Evolutionary conservation across 2,888 invertebrate genomes (phyloP).

Genomic region (Leistus spinibarbis): DNA sequence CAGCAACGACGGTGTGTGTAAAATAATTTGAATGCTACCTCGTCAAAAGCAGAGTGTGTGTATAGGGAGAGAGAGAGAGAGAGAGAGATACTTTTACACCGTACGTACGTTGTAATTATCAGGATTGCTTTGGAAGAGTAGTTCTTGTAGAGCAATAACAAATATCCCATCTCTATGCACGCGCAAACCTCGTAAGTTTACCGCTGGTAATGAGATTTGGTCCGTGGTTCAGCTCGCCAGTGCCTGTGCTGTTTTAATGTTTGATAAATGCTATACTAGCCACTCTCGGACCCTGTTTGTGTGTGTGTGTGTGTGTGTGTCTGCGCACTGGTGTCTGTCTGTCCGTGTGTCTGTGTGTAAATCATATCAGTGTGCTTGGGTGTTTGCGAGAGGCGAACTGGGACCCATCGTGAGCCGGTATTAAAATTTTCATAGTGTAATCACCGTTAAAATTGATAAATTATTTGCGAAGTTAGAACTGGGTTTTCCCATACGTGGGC

Average conservation of each 20-base stretch:
- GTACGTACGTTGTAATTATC: slow-evolving; percentile 25
- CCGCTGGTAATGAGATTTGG: slow-evolving; percentile 34
- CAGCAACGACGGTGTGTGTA: neutral
- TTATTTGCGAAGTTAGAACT: slow-evolving; percentile 30
- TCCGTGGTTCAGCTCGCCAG: neutral
- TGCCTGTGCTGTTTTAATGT: slow-evolving; percentile 26
- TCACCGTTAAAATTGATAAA: slow-evolving; percentile 40
- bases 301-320: neutral
- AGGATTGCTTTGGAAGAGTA: slow-evolving; percentile 18
- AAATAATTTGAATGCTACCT: slow-evolving; percentile 16
- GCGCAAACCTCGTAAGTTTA: slow-evolving; percentile 2
- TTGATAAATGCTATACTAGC: slow-evolving; percentile 28
- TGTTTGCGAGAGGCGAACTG: neutral
- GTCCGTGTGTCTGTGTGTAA: neutral
- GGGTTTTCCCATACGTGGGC: neutral
- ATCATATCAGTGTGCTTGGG: neutral
- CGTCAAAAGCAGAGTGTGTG: neutral
- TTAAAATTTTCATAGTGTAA: slow-evolving; percentile 39
- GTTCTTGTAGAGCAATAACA: slow-evolving; percentile 8
- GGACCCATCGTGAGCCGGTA: slow-evolving; percentile 10
- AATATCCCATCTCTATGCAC: slow-evolving; percentile 27
- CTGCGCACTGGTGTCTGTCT: neutral
- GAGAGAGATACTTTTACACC: slow-evolving; percentile 22
- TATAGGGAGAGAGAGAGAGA: neutral
- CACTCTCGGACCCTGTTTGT: neutral